Base-by-base conservation (phyloP, 2,797 vertebrate genomes). In the Oryzias sinensis region DNA sequence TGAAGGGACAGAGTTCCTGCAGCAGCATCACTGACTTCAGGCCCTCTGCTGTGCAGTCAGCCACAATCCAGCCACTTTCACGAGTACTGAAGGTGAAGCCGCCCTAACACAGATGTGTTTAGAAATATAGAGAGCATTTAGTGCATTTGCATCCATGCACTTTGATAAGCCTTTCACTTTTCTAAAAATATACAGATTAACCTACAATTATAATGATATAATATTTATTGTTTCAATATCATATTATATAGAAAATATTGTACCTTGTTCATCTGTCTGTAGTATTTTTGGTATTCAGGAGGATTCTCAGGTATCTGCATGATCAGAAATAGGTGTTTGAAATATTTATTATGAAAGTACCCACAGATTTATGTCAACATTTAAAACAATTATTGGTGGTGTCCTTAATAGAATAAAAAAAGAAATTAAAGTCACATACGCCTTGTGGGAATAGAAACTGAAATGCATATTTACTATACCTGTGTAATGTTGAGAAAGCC, bases 21-120 rank as follows among this genome's bases (percentile, higher is more conserved):
- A 98, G 87, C 58, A 97, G 87, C 86, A 99, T 93, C 69, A 95
- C 61, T 0, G 94, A 89, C 80, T 97, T 99, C 73, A 99, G 88
- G 4, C 93, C 95, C 87, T 99, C 97, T 0, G 96, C 95, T 0
- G 96, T 98, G 83, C 97, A 99, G 77, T 99, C 97, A 0, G 93
- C 84, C 17, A 99, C 97, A 0, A 96, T 95, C 25, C 27, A 27
- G 27, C 5, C 6, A 27, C 95, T 98, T 82, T 99, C 97, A 9
- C 89, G 84, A 0, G 96, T 99, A 53, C 97, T 99, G 83, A 99
- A 99, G 53, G 93, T 85, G 73, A 98, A 99, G 2, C 94, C 97
- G 1, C 97, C 97, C 97, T 99, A 79, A 62, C 5, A 46, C 4
- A 27, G 27, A 27, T 27, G 5, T 27, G 5, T 27, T 27, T 27